Base-by-base conservation (phyloP, 2,888 invertebrate species). In the Andrena flavipes region DNA sequence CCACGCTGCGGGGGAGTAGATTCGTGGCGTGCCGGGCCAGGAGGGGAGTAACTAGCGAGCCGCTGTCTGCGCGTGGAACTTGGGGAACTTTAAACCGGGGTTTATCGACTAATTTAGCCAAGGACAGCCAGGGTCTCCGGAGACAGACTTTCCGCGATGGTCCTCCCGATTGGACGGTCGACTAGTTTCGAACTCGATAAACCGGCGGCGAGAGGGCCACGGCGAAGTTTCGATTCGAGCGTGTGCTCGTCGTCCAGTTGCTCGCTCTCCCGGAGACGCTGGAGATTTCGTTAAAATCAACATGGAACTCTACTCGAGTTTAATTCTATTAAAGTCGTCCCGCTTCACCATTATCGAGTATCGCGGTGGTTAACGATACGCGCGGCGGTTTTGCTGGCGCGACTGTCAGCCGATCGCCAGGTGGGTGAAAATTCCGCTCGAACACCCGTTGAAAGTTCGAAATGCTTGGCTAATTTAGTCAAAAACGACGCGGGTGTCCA, bases 61-160 rank as follows among this genome's bases (percentile, higher is more conserved):
- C 20, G 59, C 56, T 26, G 33, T 26, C 33, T 0, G 33, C 49
- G 29, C 1, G 51, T 65, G 85, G 80, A 87, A 88, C 80, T 88
- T 88, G 26, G 56, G 63, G 76, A 86, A 88, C 89, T 90, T 90
- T 90, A 90, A 89, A 91, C 87, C 88, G 69, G 79, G 89, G 87
- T 91, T 91, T 91, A 91, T 91, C 91, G 91, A 89, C 91, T 90
- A 91, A 92, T 92, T 91, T 89, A 82, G 79, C 84, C 83, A 84
- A 88, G 83, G 89, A 88, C 88, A 85, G 82, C 70, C 76, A 56
- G 76, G 59, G 78, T 84, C 89, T 83, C 87, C 62, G 76, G 86
- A 87, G 89, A 84, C 76, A 75, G 85, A 89, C 81, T 88, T 84
- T 78, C 80, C 76, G 69, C 84, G 86, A 80, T 71, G 81, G 73